phyloP scores from a whole-genome alignment of 2,888 invertebrate genomes.

The Corbicula japonica region DNA sequence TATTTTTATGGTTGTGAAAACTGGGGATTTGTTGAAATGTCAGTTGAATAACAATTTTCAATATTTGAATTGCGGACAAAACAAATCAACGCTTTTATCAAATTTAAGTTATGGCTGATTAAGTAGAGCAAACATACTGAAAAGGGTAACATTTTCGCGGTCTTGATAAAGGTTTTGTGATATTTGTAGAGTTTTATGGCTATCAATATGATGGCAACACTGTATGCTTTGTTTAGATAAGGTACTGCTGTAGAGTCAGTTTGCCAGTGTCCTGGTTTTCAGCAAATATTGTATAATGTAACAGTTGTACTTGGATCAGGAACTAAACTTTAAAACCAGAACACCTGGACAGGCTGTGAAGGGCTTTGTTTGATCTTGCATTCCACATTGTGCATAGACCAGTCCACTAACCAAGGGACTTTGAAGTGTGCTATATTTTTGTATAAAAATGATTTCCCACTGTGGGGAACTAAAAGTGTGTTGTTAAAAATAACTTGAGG shows the following conservation, averaged over 20 bases:
- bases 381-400: slow-evolving; percentile 32
- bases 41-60: too few species aligned
- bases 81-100: too few species aligned
- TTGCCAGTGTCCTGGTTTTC: slow-evolving; percentile 22
- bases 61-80: too few species aligned
- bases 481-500: too few species aligned
- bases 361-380: slow-evolving; percentile 37
- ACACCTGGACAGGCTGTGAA: slow-evolving; percentile 12
- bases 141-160: too few species aligned
- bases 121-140: too few species aligned
- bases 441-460: too few species aligned
- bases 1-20: too few species aligned
- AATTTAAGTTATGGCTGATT: too few species aligned
- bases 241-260: slow-evolving; percentile 57
- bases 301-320: slow-evolving; percentile 13
- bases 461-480: too few species aligned
- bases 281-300: slow-evolving; percentile 1
- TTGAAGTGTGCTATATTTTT: slow-evolving; percentile 34
- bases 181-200: neutral
- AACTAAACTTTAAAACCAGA: slow-evolving; percentile 24
- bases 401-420: slow-evolving; percentile 4
- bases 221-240: slow-evolving; percentile 15
- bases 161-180: neutral
- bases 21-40: too few species aligned
- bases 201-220: too few species aligned